Evolutionary conservation across 2,113 vertebrate species (phyloP), one percentile per base, ranked within the genome.

Genomic region (Felis chaus): DNA sequence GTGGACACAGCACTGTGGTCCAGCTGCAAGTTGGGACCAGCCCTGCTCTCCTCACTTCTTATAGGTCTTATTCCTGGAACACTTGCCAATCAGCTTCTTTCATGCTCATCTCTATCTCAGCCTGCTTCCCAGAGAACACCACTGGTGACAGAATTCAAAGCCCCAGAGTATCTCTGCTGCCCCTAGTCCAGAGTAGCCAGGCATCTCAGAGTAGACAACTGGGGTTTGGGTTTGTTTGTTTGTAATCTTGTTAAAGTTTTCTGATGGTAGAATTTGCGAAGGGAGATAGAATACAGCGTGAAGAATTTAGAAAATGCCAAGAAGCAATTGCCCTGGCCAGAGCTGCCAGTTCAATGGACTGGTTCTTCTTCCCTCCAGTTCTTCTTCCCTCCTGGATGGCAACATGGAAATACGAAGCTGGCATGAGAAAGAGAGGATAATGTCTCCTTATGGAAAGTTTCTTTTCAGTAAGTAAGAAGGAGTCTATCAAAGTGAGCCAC

Each of bases 401-500:
- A 94, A 90, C 80, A 57, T 79, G 94, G 86, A 98, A 97, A 97
- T 95, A 87, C 93, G 57, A 87, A 92, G 90, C 69, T 88, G 68
- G 85, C 89, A 96, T 96, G 97, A 98, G 1, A 80, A 98, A 97
- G 83, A 97, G 89, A 97, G 97, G 95, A 95, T 94, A 96, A 97
- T 95, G 65, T n/a, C 95, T 98, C 83, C 83, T 98, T 97, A 98
- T 81, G 61, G 78, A 53, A 73, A 39, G 27, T 94, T 98, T 96
- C 92, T 95, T 97, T 98, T 68, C 1, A 74, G 74, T 95, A 86
- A 14, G 3, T 82, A 78, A 95, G 93, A 98, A 97, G 94, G 74
- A 61, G 65, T 98, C 98, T 98, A 97, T 98, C 97, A 98, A 95
- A 97, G 90, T 95, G 95, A 97, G 94, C 79, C 95, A 84, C 69